phyloP scores from a whole-genome alignment of 2,888 invertebrate genomes.

The Gastrophysa polygoni region DNA sequence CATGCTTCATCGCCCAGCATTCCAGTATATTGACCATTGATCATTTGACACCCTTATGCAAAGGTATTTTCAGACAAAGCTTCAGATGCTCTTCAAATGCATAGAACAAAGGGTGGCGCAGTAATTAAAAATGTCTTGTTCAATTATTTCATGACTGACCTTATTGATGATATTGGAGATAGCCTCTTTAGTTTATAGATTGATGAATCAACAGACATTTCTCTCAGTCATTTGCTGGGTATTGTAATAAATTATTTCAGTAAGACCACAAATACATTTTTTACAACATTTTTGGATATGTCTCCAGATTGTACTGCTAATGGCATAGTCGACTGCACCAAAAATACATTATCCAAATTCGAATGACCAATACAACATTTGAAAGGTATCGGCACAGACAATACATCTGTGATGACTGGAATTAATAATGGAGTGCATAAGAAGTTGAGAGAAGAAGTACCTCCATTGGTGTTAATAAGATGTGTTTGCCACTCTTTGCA shows the following conservation, averaged over 20 bases:
- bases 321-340: constrained; percentile 28
- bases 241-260: constrained; percentile 35
- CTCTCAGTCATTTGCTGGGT: constrained; percentile 34
- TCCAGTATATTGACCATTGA: not conserved
- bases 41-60: not conserved
- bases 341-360: constrained; percentile 21
- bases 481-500: constrained; percentile 51
- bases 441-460: constrained; percentile 45
- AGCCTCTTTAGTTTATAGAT: not conserved
- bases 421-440: constrained; percentile 49
- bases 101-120: not conserved
- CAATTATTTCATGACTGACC: not conserved
- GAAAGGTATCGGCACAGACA: constrained; percentile 51
- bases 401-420: constrained; percentile 51
- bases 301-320: constrained; percentile 29
- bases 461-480: constrained; percentile 33
- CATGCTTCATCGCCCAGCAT: not conserved
- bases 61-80: not conserved
- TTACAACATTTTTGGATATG: constrained; percentile 32
- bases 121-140: not conserved
- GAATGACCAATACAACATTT: constrained; percentile 35
- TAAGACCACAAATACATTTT: constrained; percentile 30
- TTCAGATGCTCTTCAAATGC: not conserved
- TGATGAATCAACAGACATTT: constrained; percentile 37
- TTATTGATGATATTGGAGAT: not conserved